Percentiles rank a stretch among this genome's conserved stretches.
Conservation (phyloP, 1,140 invertebrate species). For the Hycleus cichorii region DNA sequence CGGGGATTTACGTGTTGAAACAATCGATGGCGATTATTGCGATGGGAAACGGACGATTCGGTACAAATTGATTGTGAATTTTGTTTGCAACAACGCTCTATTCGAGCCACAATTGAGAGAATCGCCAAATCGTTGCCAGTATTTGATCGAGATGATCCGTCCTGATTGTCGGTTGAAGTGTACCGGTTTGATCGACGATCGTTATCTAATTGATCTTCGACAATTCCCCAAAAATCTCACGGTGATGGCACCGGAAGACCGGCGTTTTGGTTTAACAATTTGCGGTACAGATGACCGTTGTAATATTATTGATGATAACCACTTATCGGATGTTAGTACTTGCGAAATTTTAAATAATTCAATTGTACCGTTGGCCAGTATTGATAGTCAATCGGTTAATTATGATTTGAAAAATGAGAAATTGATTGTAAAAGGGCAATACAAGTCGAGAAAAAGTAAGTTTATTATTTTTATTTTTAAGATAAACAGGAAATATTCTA, state of each 20-base stretch:
- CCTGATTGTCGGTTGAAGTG: neutral
- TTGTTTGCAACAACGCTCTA: too few species aligned
- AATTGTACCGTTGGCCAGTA: neutral
- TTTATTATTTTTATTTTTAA: neutral
- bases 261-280: constrained; percentile 1
- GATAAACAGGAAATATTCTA: too few species aligned
- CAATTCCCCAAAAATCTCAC: neutral
- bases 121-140: too few species aligned
- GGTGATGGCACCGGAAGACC: neutral
- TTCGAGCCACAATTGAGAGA: too few species aligned
- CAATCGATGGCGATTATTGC: too few species aligned
- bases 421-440: neutral
- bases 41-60: too few species aligned
- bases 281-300: constrained; percentile 2
- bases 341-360: neutral
- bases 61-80: too few species aligned
- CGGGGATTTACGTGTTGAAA: too few species aligned
- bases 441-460: neutral
- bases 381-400: neutral
- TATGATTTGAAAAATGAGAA: neutral
- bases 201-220: neutral
- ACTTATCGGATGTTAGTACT: neutral
- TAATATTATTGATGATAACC: too few species aligned
- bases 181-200: neutral
- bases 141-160: neutral